Percentiles rank a stretch among this genome's conserved stretches.
These are phyloP conservation scores for Chamaetylas fuelleborni DNA, from an alignment of 2,113 vertebrate species.

Conservation along the genomic window DNA sequence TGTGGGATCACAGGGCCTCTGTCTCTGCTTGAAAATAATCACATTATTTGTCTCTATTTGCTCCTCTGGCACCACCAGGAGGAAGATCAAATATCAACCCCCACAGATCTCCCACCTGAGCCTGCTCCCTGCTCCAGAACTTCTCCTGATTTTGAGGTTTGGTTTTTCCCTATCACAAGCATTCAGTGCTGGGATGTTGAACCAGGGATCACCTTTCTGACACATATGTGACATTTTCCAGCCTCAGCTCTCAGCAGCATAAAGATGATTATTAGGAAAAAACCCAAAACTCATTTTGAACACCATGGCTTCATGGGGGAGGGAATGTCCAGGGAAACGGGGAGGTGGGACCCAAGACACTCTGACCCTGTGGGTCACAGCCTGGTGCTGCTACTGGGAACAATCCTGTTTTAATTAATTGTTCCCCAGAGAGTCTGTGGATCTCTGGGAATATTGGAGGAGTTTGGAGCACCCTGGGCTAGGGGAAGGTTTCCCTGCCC, in stretches of 20 bases:
- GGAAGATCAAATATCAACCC: background rate
- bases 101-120: background rate
- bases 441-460: background rate
- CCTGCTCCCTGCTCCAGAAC: background rate
- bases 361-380: background rate
- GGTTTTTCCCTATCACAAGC: background rate
- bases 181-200: background rate
- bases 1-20: fast-evolving
- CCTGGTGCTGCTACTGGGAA: background rate
- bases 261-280: background rate
- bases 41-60: background rate
- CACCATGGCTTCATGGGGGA: fast-evolving
- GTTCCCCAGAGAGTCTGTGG: background rate
- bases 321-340: background rate
- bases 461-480: background rate
- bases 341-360: background rate
- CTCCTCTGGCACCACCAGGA: background rate
- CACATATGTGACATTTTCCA: background rate
- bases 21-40: background rate
- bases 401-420: background rate
- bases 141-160: background rate
- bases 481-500: background rate
- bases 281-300: background rate
- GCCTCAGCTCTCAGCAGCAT: background rate
- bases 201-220: background rate